A percentile compares a stretch with the other conserved stretches of the same genome.
Conservation (phyloP, 2,113 vertebrate genomes). For the Marmota flaviventris region DNA sequence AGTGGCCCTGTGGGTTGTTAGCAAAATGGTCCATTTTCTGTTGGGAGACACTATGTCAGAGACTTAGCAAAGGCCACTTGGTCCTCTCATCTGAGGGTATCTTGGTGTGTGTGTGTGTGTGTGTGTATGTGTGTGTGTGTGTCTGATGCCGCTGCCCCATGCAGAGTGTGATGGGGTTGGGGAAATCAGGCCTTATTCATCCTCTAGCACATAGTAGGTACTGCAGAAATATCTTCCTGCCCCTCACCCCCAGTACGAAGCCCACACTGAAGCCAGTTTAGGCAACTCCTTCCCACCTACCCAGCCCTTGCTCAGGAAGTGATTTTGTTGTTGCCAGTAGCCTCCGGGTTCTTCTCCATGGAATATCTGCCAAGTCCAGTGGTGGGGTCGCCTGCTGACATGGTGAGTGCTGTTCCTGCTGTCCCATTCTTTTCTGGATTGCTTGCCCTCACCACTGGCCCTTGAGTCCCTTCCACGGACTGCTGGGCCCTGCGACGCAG, state of each 20-base stretch:
- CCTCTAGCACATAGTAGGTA: neutral
- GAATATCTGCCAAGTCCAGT: neutral
- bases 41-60: neutral
- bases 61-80: neutral
- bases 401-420: neutral
- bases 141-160: neutral
- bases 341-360: neutral
- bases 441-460: neutral
- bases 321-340: neutral
- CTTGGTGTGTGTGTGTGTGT: neutral
- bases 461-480: neutral
- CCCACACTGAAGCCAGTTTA: neutral
- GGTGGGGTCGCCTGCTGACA: neutral
- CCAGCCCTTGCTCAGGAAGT: neutral
- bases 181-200: neutral
- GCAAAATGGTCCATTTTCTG: neutral
- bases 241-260: neutral
- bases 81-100: neutral
- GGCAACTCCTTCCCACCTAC: neutral
- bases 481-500: neutral
- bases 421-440: neutral
- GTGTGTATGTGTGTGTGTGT: neutral
- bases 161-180: neutral
- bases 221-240: neutral
- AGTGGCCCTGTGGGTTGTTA: neutral